Evolutionary conservation across 1,140 invertebrate genomes (phyloP).

Genomic region (Trichomalopsis sarcophagae): DNA sequence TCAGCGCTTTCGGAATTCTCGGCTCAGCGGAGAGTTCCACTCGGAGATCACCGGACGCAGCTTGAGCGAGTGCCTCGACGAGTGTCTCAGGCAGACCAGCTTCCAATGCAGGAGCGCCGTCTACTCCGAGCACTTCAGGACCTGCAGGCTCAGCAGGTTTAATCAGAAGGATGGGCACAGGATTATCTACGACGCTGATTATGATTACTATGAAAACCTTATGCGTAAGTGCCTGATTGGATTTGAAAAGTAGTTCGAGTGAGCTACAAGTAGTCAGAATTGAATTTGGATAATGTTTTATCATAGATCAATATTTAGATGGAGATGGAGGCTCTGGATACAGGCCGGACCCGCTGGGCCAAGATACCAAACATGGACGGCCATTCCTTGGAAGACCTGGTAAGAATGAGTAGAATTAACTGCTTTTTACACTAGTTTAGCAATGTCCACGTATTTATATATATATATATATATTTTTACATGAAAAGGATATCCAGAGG

Average conservation of each 20-base stretch:
- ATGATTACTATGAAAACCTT: slow-evolving; percentile 93
- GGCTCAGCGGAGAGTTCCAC: slow-evolving; percentile 90
- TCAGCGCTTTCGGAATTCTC: slow-evolving; percentile 89
- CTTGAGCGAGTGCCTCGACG: slow-evolving; percentile 90
- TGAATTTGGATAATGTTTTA: neutral
- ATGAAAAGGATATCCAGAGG: slow-evolving; percentile 66
- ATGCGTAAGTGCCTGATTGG: slow-evolving; percentile 85
- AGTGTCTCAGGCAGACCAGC: slow-evolving; percentile 90
- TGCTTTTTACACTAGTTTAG: neutral
- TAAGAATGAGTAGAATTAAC: slow-evolving; percentile 51
- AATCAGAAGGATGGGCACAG: slow-evolving; percentile 91
- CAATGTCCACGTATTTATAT: neutral
- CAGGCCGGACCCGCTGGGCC: slow-evolving; percentile 76
- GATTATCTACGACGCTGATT: slow-evolving; percentile 91
- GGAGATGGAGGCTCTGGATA: slow-evolving; percentile 64
- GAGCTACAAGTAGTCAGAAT: neutral
- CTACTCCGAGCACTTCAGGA: slow-evolving; percentile 88
- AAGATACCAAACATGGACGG: slow-evolving; percentile 75
- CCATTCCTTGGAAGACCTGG: slow-evolving; percentile 73
- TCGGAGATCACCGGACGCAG: slow-evolving; percentile 91
- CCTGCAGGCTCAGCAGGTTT: slow-evolving; percentile 88
- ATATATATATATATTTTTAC: too few species aligned
- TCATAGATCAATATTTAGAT: slow-evolving; percentile 71
- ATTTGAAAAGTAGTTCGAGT: neutral
- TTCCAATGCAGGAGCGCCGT: slow-evolving; percentile 92